Base-by-base conservation (phyloP, 1,140 invertebrate species). In the Onthophagus taurus region DNA sequence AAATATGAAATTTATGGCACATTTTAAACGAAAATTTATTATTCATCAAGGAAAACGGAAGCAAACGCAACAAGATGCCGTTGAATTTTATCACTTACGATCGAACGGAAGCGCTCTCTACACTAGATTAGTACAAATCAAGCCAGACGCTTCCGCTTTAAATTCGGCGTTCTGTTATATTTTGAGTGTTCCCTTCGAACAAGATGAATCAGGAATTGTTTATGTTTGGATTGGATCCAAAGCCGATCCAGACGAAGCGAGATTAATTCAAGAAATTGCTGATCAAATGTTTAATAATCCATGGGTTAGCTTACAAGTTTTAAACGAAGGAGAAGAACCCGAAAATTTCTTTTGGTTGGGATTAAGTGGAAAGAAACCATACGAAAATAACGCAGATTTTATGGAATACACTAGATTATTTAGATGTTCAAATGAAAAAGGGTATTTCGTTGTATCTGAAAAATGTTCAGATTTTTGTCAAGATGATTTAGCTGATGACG, bases 381-480 rank as follows among this genome's bases (percentile, higher is more conserved):
- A 99, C 63, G 93, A 97, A 16, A 75, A 76, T 46, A 80, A 92
- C 63, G 91, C 91, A 0, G 83, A 86, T 38, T 99, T 87, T 58
- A 96, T 99, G 83, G 79, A 91, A 54, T 89, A 86, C 64, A 93
- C 91, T 2, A 72, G 97, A 47, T 71, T 99, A 6, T 99, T 99
- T 68, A 78, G 96, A 17, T 99, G 97, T 68, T 98, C 95, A 6
- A 99, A 99, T 68, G 96, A 99, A 60, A 97, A 97, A 65, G 97
- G 97, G 16, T 99, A 97, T 66, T 99, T 99, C 61, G 90, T 89
- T 4, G 93, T 99, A 5, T 97, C 94, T 16, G 97, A 99, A 68
- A 99, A 99, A 64, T 99, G 96, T 71, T 90, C 93, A 1, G 97
- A 99, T 70, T 99, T 99, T 70, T 99, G 96, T 70, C 97, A 99